Percentiles rank a stretch among this genome's conserved stretches.
phyloP scores from a whole-genome alignment of 1,140 invertebrate genomes.

The Maconellicoccus hirsutus region DNA sequence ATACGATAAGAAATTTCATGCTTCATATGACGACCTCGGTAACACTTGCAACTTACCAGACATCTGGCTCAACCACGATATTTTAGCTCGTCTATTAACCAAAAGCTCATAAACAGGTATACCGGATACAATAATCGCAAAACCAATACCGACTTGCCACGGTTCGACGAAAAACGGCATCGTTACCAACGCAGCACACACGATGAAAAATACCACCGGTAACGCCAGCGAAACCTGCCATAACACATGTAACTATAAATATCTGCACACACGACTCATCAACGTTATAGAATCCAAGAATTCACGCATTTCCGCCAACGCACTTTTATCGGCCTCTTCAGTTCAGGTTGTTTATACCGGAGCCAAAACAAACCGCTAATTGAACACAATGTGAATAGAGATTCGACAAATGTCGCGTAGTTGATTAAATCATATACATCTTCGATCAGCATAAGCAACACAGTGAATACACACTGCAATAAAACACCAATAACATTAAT shows the following conservation, averaged over 20 bases:
- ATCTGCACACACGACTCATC: no score
- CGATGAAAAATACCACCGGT: conserved; percentile 70
- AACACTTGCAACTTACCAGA: conserved; percentile 30
- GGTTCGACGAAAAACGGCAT: conserved; percentile 67
- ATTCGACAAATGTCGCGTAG: conserved; percentile 87
- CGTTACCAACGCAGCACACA: conserved; percentile 70
- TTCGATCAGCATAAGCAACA: conserved; percentile 65
- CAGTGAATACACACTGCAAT: conserved; percentile 64
- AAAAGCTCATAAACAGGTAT: conserved; percentile 84
- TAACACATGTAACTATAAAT: no score
- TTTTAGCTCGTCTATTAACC: conserved; percentile 75
- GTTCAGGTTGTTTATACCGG: conserved; percentile 59
- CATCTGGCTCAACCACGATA: conserved; percentile 37
- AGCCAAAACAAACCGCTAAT: conserved; percentile 78
- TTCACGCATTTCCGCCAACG: background rate
- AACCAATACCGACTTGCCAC: conserved; percentile 68
- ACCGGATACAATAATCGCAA: conserved; percentile 70
- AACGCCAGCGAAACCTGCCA: conserved; percentile 56
- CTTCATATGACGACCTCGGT: background rate
- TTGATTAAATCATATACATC: conserved; percentile 87
- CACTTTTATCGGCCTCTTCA: conserved; percentile 57
- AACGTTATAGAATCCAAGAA: no score
- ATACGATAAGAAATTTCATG: background rate
- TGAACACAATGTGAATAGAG: conserved; percentile 81
- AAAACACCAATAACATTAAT: conserved; percentile 31